These are phyloP conservation scores for Microtus montanus DNA, from an alignment of 2,113 vertebrate genomes.

Conservation along the genomic window DNA sequence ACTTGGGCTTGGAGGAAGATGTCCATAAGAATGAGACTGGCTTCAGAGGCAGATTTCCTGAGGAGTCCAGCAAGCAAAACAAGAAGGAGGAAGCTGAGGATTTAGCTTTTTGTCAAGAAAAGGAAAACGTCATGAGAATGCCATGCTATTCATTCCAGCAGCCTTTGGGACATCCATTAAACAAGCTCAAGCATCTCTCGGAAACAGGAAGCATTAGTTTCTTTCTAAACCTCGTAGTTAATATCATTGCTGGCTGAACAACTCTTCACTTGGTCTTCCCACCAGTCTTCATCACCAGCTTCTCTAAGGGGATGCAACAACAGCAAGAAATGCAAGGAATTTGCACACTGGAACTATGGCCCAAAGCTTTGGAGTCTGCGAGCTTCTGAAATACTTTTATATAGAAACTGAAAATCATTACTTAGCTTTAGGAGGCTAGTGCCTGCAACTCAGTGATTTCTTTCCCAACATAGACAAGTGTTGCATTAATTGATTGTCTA, in stretches of 20 bases:
- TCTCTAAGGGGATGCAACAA: not conserved
- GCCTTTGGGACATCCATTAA: not conserved
- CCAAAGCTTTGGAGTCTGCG: not conserved
- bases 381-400: not conserved
- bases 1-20: not conserved
- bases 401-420: not conserved
- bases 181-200: not conserved
- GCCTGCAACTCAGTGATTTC: not conserved
- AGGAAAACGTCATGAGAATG: not conserved
- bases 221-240: not conserved
- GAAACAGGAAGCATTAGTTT: not conserved
- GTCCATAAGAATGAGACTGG: not conserved
- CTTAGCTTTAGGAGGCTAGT: not conserved
- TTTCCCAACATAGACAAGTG: not conserved
- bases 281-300: conserved; percentile 1
- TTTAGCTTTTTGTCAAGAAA: conserved; percentile 28
- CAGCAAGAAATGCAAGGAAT: not conserved
- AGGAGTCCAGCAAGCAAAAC: conserved; percentile 18
- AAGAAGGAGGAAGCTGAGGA: not conserved
- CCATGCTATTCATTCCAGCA: not conserved
- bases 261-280: not conserved
- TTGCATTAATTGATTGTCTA: not conserved
- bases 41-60: conserved; percentile 37
- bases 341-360: not conserved
- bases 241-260: not conserved